Evolutionary conservation across 2,113 vertebrate genomes (phyloP), one percentile per base, ranked within the genome.

Genomic region (Tyrannus savana): DNA sequence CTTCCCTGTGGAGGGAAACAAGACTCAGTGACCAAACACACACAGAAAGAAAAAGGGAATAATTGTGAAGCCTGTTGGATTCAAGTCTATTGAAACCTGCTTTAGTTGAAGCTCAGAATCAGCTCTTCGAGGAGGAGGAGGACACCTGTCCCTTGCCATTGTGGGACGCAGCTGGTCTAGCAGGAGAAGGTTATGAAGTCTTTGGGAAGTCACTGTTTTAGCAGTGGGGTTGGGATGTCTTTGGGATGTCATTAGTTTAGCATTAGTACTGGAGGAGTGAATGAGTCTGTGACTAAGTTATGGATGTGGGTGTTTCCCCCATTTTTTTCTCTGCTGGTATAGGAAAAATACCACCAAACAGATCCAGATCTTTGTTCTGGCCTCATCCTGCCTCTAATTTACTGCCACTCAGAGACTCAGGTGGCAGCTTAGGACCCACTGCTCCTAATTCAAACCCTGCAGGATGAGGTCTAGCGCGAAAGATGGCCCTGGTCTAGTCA

Each of bases 321-420:
- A 53, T 63, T 62, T 21, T 18, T 30, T 28, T 42, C 3, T 75
- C n/a, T 49, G 10, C 72, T 35, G 49, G 10, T 35, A 39, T 46
- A 41, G 21, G 22, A 67, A 37, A 82, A 93, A 47, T 10, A 49
- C 8, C 22, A 39, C 19, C 3, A 2, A 58, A 9, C 27, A 72
- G n/a, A 47, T 15, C 9, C 41, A 42, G 63, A 24, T 37, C 35
- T 50, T 24, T 55, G 22, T 46, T 89, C 50, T n/a, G 41, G 37
- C 25, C 39, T 82, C 41, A 62, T 39, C 72, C 67, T 88, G 41
- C 17, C 33, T 60, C 10, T 12, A 3, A 11, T 41, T 73, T 74
- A 30, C 25, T 30, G 42, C 22, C 2, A 2, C 19, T 33, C 17
- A 35, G 66, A 72, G 19, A 24, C 2, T 1, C 1, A 0, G 27